phyloP scores from a whole-genome alignment of 2,113 vertebrate species.

The Triplophysa rosa region DNA sequence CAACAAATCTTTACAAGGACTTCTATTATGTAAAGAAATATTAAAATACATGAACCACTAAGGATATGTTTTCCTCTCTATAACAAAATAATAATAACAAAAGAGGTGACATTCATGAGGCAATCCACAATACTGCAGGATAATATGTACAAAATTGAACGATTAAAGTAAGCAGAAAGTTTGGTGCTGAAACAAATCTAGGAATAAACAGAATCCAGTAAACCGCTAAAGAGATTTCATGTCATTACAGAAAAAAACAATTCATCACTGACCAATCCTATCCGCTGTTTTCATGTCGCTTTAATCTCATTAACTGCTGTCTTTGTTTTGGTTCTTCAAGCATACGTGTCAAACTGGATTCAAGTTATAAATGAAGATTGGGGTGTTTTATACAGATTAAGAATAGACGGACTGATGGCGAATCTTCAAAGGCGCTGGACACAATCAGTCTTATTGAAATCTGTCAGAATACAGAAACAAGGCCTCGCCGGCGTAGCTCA shows the following conservation, averaged over 20 bases:
- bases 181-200: neutral
- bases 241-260: neutral
- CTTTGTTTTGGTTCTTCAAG: neutral
- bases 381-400: neutral
- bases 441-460: constrained; percentile 44
- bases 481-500: constrained; percentile 81
- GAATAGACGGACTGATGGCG: neutral
- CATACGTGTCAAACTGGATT: neutral
- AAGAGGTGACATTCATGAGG: constrained; percentile 2
- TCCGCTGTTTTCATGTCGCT: neutral
- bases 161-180: neutral
- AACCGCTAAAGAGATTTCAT: neutral
- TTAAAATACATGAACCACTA: neutral
- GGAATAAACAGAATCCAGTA: neutral
- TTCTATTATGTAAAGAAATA: no score
- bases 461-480: constrained; percentile 82
- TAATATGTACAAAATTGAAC: neutral
- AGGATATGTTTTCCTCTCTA: no score
- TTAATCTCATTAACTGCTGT: neutral
- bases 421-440: constrained; percentile 6
- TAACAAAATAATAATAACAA: neutral
- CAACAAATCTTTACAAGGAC: no score
- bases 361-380: neutral
- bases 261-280: neutral
- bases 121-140: constrained; percentile 6